These are phyloP conservation scores for Holothuria leucospilota DNA, from an alignment of 53 echinoderm and acorn worm species.

Conservation along the genomic window DNA sequence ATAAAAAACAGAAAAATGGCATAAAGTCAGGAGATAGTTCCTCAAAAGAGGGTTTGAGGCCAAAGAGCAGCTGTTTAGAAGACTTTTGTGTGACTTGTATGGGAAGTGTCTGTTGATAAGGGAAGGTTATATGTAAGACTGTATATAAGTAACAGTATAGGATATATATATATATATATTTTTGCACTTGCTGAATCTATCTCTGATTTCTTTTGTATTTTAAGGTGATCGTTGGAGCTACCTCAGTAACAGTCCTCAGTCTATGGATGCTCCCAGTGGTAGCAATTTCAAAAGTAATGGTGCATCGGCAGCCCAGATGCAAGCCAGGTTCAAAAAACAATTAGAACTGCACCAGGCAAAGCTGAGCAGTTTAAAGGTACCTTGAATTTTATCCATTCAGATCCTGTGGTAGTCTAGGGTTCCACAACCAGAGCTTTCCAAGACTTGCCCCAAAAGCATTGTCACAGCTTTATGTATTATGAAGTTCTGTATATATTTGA, in stretches of 20 bases:
- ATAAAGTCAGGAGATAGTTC: too few relatives aligned
- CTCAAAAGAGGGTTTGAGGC: too few relatives aligned
- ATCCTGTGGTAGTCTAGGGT: not conserved
- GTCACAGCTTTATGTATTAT: not conserved
- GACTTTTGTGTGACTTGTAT: too few relatives aligned
- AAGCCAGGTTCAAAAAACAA: constrained; percentile 88
- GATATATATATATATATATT: too few relatives aligned
- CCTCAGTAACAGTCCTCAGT: constrained; percentile 79
- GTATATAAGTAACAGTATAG: too few relatives aligned
- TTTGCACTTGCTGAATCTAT: not conserved
- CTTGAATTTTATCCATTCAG: not conserved
- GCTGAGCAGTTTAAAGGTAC: constrained; percentile 77
- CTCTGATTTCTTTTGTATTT: not conserved
- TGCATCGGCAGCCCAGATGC: constrained; percentile 59
- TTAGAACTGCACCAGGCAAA: constrained; percentile 91
- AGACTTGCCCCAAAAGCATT: not conserved
- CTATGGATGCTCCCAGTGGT: constrained; percentile 47
- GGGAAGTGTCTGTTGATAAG: too few relatives aligned
- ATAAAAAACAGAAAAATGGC: too few relatives aligned
- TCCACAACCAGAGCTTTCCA: not conserved
- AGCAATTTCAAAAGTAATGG: constrained; percentile 33
- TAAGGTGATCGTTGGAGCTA: constrained; percentile 82
- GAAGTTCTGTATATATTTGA: too few relatives aligned
- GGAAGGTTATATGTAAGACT: too few relatives aligned
- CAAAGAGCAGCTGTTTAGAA: too few relatives aligned